These are phyloP conservation scores for Eupleurogrammus muticus DNA, from an alignment of 2,797 vertebrate species.

Conservation along the genomic window DNA sequence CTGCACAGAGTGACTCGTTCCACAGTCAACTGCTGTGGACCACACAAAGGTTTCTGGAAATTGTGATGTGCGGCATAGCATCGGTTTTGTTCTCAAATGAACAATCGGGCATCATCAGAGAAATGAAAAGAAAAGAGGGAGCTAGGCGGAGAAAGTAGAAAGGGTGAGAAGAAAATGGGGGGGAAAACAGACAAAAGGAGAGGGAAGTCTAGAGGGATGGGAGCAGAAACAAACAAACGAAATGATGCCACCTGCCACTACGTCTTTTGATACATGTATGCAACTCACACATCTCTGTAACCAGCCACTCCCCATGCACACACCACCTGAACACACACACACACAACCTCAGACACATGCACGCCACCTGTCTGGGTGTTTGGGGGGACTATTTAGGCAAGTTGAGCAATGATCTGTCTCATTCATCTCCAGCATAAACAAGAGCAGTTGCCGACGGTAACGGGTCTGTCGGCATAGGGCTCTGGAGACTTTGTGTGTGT, in stretches of 20 bases:
- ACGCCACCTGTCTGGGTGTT: slow-evolving; percentile 70
- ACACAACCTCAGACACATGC: slow-evolving; percentile 31
- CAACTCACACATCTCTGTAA: slow-evolving; percentile 23
- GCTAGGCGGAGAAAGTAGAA: slow-evolving; percentile 2
- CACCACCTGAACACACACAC: background rate
- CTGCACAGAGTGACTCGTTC: background rate
- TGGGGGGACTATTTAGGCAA: slow-evolving; percentile 73
- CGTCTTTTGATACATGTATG: slow-evolving; percentile 58
- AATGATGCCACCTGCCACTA: slow-evolving; percentile 65
- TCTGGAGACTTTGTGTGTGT: slow-evolving; percentile 57
- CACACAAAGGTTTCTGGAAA: slow-evolving; percentile 13
- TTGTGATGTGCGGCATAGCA: slow-evolving; percentile 9
- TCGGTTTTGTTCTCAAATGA: slow-evolving; percentile 36
- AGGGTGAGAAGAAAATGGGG: slow-evolving; percentile 22
- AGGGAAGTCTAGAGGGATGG: slow-evolving; percentile 32
- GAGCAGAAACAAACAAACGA: slow-evolving; percentile 52
- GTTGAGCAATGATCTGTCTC: slow-evolving; percentile 69
- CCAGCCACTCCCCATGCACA: background rate
- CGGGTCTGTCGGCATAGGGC: slow-evolving; percentile 60
- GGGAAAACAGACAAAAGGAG: slow-evolving; percentile 15
- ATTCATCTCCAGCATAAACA: slow-evolving; percentile 73
- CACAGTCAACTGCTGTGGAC: background rate
- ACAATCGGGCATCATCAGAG: background rate
- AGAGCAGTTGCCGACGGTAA: slow-evolving; percentile 70
- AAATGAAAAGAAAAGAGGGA: background rate